Conservation (phyloP, 1,140 invertebrate species). For the Whitmania pigra region DNA sequence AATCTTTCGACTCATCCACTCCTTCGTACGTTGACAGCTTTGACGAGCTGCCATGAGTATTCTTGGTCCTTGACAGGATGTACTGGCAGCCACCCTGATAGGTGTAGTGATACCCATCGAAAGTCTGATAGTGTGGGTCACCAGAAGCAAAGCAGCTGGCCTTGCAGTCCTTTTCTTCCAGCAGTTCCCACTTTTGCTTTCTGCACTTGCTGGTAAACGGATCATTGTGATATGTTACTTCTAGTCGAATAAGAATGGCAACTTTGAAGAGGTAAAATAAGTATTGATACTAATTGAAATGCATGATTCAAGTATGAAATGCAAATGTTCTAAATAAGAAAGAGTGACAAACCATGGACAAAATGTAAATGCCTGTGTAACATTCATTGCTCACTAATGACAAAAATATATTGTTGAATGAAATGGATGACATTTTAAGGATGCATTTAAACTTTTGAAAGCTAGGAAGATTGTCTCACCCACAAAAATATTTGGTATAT, state of each 20-base stretch:
- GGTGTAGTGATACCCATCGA: conserved; percentile 68
- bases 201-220: conserved; percentile 11
- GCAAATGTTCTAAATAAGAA: background rate
- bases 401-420: too few species aligned
- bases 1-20: background rate
- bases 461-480: background rate
- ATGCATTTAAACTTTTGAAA: background rate
- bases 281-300: background rate
- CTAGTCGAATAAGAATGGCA: background rate
- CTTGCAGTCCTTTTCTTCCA: conserved; percentile 48
- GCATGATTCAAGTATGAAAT: conserved; percentile 4
- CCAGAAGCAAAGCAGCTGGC: conserved; percentile 57
- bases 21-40: too few species aligned
- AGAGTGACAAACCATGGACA: background rate
- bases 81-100: conserved; percentile 81
- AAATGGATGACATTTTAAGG: too few species aligned
- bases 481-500: background rate
- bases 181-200: conserved; percentile 36
- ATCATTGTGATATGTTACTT: background rate
- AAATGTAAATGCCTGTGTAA: background rate
- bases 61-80: conserved; percentile 54
- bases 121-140: conserved; percentile 78
- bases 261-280: background rate
- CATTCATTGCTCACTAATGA: too few species aligned
- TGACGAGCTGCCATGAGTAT: conserved; percentile 51